A percentile compares a stretch with the other conserved stretches of the same genome.
Conservation (phyloP, 2,113 vertebrate species). For the Melanocharis versteri region DNA sequence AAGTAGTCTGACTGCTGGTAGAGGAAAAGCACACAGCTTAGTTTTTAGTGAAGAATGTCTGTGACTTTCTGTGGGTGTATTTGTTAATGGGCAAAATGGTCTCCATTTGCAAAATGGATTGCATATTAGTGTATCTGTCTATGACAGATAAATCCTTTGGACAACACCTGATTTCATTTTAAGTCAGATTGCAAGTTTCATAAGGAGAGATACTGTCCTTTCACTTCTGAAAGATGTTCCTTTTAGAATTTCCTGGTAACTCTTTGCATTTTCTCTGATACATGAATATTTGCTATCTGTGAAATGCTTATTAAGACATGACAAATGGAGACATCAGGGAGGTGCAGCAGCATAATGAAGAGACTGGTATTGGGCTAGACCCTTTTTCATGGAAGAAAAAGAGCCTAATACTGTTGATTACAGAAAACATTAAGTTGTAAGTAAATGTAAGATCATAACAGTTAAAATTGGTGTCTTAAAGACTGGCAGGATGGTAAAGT, state of each 20-base stretch:
- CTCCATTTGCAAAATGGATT: neutral
- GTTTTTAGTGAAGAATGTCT: neutral
- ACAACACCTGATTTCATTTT: neutral
- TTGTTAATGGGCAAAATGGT: neutral
- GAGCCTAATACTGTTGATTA: neutral
- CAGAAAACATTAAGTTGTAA: neutral
- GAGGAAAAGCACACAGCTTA: neutral
- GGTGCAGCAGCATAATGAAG: neutral
- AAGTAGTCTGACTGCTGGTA: neutral
- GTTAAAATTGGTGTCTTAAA: neutral
- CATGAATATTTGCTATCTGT: neutral
- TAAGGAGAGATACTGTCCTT: neutral
- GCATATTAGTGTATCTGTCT: neutral
- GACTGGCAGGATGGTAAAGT: neutral
- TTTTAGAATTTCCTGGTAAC: neutral
- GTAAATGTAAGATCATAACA: neutral
- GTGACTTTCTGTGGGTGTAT: neutral
- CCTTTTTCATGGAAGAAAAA: neutral
- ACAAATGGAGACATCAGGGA: fast-evolving
- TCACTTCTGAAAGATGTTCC: neutral
- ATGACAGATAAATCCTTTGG: neutral
- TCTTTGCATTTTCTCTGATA: neutral
- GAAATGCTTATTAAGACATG: neutral
- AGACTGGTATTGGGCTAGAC: neutral
- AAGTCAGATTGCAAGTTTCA: neutral